These are phyloP conservation scores for Corythoichthys intestinalis DNA, from an alignment of 2,113 vertebrate species.

Conservation along the genomic window DNA sequence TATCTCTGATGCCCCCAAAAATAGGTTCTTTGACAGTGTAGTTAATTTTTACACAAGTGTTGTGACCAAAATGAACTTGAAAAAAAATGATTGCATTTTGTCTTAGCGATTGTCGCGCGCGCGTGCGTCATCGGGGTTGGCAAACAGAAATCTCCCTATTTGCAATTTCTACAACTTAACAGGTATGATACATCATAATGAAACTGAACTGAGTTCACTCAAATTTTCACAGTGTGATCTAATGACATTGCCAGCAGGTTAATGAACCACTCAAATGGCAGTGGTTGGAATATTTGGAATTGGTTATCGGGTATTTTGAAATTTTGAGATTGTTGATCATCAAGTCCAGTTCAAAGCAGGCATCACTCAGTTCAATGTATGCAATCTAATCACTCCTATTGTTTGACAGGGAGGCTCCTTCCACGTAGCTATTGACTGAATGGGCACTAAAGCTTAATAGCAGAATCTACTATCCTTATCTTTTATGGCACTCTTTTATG, in stretches of 20 bases:
- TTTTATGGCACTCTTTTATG: slow-evolving; percentile 1
- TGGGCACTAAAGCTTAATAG: slow-evolving; percentile 29
- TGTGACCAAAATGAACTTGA: too few relatives aligned
- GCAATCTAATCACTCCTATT: slow-evolving; percentile 17
- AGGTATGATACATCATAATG: slow-evolving; percentile 9
- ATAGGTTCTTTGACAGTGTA: too few relatives aligned
- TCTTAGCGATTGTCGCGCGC: too few relatives aligned
- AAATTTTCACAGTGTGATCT: slow-evolving; percentile 14
- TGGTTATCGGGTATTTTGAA: too few relatives aligned
- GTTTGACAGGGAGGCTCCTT: slow-evolving; percentile 8
- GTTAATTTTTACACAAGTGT: too few relatives aligned
- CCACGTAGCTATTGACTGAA: slow-evolving; percentile 26
- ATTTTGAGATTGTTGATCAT: too few relatives aligned
- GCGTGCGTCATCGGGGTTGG: too few relatives aligned
- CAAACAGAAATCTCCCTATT: too few relatives aligned
- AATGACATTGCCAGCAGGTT: slow-evolving; percentile 9
- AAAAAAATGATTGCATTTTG: too few relatives aligned
- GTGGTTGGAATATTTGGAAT: too few relatives aligned
- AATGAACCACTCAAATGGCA: slow-evolving; percentile 8
- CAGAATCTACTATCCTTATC: slow-evolving; percentile 30
- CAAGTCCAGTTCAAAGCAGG: not conserved
- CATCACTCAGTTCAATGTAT: slow-evolving; percentile 10
- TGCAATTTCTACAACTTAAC: too few relatives aligned
- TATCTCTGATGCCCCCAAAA: too few relatives aligned
- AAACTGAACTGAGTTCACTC: not conserved